A percentile compares a stretch with the other conserved stretches of the same genome.
phyloP scores from a whole-genome alignment of 2,888 invertebrate genomes.

The Dryobota labecula region DNA sequence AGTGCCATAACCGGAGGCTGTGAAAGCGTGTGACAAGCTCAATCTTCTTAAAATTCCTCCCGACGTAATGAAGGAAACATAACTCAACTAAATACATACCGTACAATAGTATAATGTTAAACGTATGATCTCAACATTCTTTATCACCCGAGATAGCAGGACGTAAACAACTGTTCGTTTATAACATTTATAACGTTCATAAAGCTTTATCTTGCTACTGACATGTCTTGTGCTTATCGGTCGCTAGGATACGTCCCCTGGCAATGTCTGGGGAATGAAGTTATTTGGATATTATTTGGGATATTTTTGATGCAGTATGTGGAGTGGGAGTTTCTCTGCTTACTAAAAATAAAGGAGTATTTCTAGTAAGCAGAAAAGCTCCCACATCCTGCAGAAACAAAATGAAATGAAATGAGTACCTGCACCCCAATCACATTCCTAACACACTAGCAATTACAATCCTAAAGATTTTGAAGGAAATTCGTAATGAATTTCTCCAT shows the following conservation, averaged over 20 bases:
- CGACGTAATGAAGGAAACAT: constrained; percentile 19
- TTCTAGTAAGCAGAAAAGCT: too few relatives aligned
- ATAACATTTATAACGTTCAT: constrained; percentile 47
- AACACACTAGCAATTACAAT: too few relatives aligned
- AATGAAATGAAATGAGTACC: too few relatives aligned
- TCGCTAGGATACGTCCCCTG: constrained; percentile 30
- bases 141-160: constrained; percentile 49
- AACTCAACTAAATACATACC: constrained; percentile 3
- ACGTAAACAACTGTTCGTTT: constrained; percentile 55
- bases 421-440: too few relatives aligned
- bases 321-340: background rate
- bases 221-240: constrained; percentile 55
- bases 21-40: background rate
- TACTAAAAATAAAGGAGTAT: too few relatives aligned
- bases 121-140: constrained; percentile 51
- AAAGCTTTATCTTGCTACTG: constrained; percentile 51
- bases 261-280: constrained; percentile 6
- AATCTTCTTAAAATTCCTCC: background rate
- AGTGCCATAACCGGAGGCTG: background rate
- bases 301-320: background rate
- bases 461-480: too few relatives aligned
- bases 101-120: constrained; percentile 19
- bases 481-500: too few relatives aligned
- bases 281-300: background rate
- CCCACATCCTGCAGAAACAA: too few relatives aligned